phyloP scores from a whole-genome alignment of 2,113 vertebrate species.

The Martes martes region DNA sequence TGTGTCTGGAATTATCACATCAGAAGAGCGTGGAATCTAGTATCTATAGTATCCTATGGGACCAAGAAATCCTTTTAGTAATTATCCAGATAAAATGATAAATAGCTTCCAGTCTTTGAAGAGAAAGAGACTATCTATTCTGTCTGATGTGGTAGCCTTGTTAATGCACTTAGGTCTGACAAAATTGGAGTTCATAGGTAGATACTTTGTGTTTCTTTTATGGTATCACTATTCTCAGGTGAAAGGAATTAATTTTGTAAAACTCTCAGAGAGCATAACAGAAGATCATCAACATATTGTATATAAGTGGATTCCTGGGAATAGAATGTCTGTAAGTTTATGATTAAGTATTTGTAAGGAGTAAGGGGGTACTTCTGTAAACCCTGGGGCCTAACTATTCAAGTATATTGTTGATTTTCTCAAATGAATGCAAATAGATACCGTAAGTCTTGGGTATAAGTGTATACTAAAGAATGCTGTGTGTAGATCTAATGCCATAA shows the following conservation, averaged over 20 bases:
- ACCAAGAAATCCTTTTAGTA: neutral
- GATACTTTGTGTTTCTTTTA: neutral
- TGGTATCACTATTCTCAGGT: neutral
- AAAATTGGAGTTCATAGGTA: neutral
- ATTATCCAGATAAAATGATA: neutral
- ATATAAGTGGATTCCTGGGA: neutral
- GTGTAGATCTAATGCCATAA: neutral
- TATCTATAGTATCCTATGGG: neutral
- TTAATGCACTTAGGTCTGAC: slow-evolving; percentile 9
- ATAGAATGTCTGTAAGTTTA: slow-evolving; percentile 6
- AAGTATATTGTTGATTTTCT: neutral
- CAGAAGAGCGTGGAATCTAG: neutral
- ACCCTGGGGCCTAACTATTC: neutral
- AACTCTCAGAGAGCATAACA: neutral
- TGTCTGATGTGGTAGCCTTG: neutral
- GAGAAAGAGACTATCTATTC: neutral
- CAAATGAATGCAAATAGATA: neutral
- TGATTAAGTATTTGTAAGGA: neutral
- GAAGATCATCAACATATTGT: neutral
- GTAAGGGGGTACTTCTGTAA: neutral
- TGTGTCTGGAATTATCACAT: neutral
- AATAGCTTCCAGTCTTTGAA: neutral
- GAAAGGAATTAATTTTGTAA: slow-evolving; percentile 39
- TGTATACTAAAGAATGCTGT: neutral
- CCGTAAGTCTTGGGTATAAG: neutral